Percentiles rank a stretch among this genome's conserved stretches.
Conservation (phyloP, 2,888 invertebrate species). For the Pandemis corylana region DNA sequence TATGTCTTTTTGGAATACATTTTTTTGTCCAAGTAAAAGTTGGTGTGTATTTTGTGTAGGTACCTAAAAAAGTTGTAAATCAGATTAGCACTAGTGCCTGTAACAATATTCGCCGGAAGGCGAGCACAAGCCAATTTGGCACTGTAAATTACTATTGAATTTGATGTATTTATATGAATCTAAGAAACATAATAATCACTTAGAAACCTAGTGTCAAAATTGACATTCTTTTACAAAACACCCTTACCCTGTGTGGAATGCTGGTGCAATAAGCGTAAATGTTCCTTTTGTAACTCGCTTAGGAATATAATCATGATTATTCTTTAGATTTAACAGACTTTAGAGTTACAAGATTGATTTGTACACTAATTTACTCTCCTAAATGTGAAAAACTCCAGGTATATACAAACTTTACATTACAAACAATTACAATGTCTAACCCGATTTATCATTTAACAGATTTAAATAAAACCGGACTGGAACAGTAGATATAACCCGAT, state of each 20-base stretch:
- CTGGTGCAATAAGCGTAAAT: conserved; percentile 66
- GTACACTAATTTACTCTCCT: neutral
- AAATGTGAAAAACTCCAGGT: neutral
- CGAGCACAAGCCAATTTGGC: too few relatives aligned
- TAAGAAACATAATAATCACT: too few relatives aligned
- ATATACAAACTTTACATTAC: conserved; percentile 1
- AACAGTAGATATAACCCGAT: too few relatives aligned
- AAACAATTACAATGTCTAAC: neutral
- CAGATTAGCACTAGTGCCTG: too few relatives aligned
- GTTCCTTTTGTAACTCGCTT: conserved; percentile 78
- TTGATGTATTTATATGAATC: too few relatives aligned
- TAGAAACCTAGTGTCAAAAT: neutral
- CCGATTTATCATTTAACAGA: neutral
- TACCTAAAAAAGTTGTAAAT: too few relatives aligned
- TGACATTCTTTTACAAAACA: neutral
- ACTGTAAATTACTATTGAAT: too few relatives aligned
- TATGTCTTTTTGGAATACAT: too few relatives aligned
- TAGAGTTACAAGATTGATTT: neutral
- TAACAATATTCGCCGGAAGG: too few relatives aligned
- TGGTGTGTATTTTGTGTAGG: too few relatives aligned
- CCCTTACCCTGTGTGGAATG: conserved; percentile 70
- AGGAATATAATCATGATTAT: conserved; percentile 76
- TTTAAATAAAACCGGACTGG: neutral
- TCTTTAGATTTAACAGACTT: neutral
- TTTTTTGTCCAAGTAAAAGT: too few relatives aligned